phyloP scores from a whole-genome alignment of 2,797 vertebrate species.

The Brachyrhaphis roseni region DNA sequence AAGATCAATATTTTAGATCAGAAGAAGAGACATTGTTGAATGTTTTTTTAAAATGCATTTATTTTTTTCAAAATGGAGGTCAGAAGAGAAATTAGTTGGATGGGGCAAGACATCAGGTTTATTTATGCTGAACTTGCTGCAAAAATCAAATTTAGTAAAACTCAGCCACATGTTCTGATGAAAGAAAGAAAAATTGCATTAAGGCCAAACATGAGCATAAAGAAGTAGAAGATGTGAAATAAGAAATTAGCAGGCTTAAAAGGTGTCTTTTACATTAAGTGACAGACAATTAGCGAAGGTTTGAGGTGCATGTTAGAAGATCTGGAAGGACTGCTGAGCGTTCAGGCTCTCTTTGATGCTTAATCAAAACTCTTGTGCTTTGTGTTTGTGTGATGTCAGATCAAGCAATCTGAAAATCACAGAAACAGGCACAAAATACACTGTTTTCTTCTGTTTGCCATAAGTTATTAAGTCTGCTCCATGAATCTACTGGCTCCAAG shows the following conservation, averaged over 20 bases:
- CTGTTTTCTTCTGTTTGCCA: constrained; percentile 57
- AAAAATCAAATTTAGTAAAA: constrained; percentile 44
- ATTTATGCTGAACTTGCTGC: constrained; percentile 23
- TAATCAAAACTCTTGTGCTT: constrained; percentile 65
- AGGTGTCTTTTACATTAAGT: constrained; percentile 46
- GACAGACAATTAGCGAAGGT: constrained; percentile 65
- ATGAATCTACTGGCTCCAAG: constrained; percentile 45
- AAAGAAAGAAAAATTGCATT: constrained; percentile 14
- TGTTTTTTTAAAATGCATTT: not conserved
- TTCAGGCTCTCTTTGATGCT: constrained; percentile 65
- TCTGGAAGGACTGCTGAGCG: constrained; percentile 59
- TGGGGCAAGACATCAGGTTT: constrained; percentile 3
- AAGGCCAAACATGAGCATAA: constrained; percentile 18
- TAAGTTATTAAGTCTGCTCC: constrained; percentile 60
- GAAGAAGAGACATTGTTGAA: not conserved
- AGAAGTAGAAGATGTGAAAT: constrained; percentile 35
- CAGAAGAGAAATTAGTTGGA: not conserved
- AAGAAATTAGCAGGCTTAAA: constrained; percentile 45
- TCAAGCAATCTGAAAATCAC: constrained; percentile 74
- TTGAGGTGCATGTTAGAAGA: constrained; percentile 63
- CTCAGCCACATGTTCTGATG: constrained; percentile 5
- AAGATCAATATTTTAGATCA: not conserved
- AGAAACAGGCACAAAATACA: constrained; percentile 62
- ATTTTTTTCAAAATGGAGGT: constrained; percentile 7
- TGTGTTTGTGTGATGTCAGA: constrained; percentile 76